Evolutionary conservation across 2,113 vertebrate genomes (phyloP).

Genomic region (Catharus fuscescens): DNA sequence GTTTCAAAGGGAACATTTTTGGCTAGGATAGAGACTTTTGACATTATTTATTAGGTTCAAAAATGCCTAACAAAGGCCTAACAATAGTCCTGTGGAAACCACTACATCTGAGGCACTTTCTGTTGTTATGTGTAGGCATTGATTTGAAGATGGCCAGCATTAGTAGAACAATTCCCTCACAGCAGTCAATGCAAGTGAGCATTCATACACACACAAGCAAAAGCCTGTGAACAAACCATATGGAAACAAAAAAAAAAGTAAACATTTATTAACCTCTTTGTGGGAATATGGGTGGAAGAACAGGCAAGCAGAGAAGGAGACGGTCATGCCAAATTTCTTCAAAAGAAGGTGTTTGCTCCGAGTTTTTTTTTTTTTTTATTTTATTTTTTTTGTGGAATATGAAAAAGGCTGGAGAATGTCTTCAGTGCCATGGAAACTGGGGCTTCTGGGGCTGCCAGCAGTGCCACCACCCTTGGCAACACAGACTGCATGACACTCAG

Average conservation of each 20-base stretch:
- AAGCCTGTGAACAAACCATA: slow-evolving; percentile 83
- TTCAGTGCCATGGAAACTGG: slow-evolving; percentile 64
- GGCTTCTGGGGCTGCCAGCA: background rate
- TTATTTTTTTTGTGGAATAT: background rate
- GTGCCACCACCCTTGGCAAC: background rate
- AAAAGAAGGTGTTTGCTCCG: slow-evolving; percentile 36
- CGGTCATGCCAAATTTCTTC: slow-evolving; percentile 62
- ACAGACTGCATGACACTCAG: background rate
- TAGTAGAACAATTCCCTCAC: slow-evolving; percentile 81
- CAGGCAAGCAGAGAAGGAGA: slow-evolving; percentile 67
- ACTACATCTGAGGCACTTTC: slow-evolving; percentile 83
- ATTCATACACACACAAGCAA: slow-evolving; percentile 74
- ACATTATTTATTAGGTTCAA: slow-evolving; percentile 90
- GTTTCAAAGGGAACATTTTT: slow-evolving; percentile 87
- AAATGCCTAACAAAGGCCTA: slow-evolving; percentile 82
- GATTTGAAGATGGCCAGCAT: slow-evolving; percentile 75
- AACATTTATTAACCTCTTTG: slow-evolving; percentile 84
- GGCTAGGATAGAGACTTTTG: slow-evolving; percentile 86
- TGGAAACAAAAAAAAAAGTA: slow-evolving; percentile 72
- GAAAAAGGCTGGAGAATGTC: slow-evolving; percentile 51
- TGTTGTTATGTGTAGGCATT: slow-evolving; percentile 79
- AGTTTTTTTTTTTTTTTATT: background rate
- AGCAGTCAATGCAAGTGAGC: slow-evolving; percentile 78
- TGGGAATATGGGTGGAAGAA: slow-evolving; percentile 80
- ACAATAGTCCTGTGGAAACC: slow-evolving; percentile 83